Evolutionary conservation across 2,113 vertebrate species (phyloP).

Genomic region (Oreocharis arfaki): DNA sequence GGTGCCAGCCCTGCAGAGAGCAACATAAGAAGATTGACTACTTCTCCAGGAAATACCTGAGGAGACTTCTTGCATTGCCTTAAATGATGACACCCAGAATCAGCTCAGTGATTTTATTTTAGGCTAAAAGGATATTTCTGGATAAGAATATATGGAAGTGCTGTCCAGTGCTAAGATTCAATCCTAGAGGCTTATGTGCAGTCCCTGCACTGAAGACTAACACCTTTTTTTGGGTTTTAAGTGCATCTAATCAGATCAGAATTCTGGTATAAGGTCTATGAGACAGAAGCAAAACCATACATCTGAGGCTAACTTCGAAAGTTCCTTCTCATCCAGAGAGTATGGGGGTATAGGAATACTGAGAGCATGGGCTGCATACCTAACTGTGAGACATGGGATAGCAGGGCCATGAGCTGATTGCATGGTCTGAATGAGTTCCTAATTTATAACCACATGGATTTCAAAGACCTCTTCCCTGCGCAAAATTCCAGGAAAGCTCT

Average conservation of each 20-base stretch:
- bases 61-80: background rate
- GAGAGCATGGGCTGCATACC: background rate
- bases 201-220: background rate
- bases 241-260: no score
- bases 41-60: background rate
- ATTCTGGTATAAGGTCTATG: no score
- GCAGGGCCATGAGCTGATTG: background rate
- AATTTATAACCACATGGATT: background rate
- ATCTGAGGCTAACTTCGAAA: background rate
- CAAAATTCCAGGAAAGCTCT: background rate
- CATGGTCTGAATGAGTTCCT: background rate
- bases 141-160: background rate
- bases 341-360: background rate
- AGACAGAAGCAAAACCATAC: background rate
- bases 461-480: background rate
- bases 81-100: background rate
- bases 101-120: background rate
- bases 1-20: background rate
- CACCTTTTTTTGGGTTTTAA: background rate
- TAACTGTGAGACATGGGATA: background rate
- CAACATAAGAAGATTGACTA: background rate
- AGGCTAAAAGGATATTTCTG: background rate
- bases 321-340: background rate
- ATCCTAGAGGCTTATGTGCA: background rate
- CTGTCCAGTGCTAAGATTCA: background rate